Conservation (phyloP, 2,888 invertebrate species). For the Ectemnius lituratus region DNA sequence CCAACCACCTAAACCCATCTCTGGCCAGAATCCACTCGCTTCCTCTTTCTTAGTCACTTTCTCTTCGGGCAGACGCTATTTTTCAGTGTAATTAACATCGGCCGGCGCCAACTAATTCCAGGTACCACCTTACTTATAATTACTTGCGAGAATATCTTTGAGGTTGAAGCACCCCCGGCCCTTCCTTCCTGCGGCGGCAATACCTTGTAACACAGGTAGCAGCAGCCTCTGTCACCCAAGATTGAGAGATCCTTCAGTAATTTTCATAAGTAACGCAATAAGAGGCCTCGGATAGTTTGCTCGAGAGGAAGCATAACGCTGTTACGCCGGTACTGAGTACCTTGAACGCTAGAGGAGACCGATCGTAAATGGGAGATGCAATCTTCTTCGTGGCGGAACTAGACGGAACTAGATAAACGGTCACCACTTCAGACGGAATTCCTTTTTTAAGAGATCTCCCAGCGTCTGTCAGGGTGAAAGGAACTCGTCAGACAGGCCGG, state of each 20-base stretch:
- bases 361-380: too few species aligned
- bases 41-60: neutral
- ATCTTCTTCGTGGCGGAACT: too few species aligned
- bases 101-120: constrained; percentile 28
- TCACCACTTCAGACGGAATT: too few species aligned
- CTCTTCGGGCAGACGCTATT: constrained; percentile 17
- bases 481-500: constrained; percentile 20
- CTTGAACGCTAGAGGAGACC: too few species aligned
- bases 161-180: too few species aligned
- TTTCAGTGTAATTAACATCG: constrained; percentile 40
- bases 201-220: neutral
- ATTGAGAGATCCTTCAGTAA: neutral
- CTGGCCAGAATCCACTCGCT: neutral
- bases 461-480: constrained; percentile 1
- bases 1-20: constrained; percentile 3
- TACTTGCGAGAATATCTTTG: constrained; percentile 26
- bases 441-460: too few species aligned
- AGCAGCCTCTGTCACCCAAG: neutral
- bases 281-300: neutral
- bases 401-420: too few species aligned
- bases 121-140: constrained; percentile 40
- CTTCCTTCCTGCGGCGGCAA: neutral
- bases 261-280: constrained; percentile 4
- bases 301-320: neutral
- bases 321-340: neutral